Conservation (phyloP, 2,113 vertebrate species). For the Xiphorhynchus elegans region DNA sequence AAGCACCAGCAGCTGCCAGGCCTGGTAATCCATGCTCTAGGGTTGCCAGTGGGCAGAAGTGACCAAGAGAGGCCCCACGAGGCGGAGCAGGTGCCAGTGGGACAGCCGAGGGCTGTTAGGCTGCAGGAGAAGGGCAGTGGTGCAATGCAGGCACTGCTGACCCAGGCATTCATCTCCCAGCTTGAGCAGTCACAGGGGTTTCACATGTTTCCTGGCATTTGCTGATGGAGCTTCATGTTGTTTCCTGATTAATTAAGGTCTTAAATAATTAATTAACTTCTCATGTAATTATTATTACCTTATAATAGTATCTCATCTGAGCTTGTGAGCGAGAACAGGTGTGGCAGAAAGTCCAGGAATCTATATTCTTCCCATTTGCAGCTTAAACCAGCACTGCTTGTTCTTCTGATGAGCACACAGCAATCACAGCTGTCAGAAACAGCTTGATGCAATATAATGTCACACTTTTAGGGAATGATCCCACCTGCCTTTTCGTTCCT, state of each 20-base stretch:
- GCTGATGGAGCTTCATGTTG: background rate
- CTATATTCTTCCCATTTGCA: background rate
- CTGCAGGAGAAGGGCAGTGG: background rate
- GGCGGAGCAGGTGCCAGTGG: background rate
- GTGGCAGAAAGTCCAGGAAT: background rate
- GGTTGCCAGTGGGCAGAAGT: background rate
- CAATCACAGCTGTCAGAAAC: background rate
- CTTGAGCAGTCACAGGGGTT: background rate
- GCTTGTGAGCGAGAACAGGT: background rate
- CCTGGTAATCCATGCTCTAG: background rate
- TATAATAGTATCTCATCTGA: background rate
- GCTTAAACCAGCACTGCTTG: background rate
- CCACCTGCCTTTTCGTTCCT: background rate
- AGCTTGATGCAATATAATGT: background rate
- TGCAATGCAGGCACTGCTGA: constrained; percentile 30
- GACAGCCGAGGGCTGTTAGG: background rate
- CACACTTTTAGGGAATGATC: background rate
- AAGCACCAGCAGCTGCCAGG: background rate
- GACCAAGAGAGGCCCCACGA: background rate
- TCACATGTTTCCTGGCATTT: background rate
- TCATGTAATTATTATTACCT: background rate
- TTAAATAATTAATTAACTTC: background rate
- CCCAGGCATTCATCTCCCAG: background rate
- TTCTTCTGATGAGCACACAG: background rate
- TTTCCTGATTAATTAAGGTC: background rate